Base-by-base conservation (phyloP, 2,888 invertebrate genomes). In the Hydriomena furcata region DNA sequence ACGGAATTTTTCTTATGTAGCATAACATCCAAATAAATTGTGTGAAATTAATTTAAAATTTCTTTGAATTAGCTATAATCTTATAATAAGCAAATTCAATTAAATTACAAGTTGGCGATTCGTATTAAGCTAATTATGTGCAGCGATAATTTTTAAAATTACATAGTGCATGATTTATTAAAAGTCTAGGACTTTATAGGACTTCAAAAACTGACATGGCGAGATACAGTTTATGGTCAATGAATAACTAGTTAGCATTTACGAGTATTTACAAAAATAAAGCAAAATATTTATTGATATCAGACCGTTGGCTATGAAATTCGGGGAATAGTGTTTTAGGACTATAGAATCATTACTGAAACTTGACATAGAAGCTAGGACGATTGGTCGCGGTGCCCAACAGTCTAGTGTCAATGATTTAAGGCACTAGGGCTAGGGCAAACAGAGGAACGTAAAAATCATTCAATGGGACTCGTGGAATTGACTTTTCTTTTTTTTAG, bases 21-120 rank as follows among this genome's bases (percentile, higher is more conserved):
- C 80, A 75, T 71, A 73, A 71, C 68, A 60, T 78, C 79, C 64
- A 74, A 85, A 85, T 85, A 86, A 87, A 86, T 74, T 76, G 73
- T 86, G 82, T 82, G 77, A 83, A 79, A 73, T 74, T 73, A 63
- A 70, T 54, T 71, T 71, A 66, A 65, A 73, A 71, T 78, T 82
- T 84, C 78, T 84, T 85, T 84, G 71, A 74, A 75, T 74, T 55
- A 46, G 36, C 28, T 47, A 7, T 55, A 45, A 43, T 46, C n/a
- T 41, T 32, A 30, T 25, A 28, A 21, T 41, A 45, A 30, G 32
- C 35, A 20, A 35, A 35, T 35, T 37, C 20, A 31, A 38, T 34
- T 28, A 20, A 25, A 13, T 23, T 32, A 36, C 23, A 10, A 41
- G 28, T 35, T 35, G 28, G 8, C 25, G 5, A 28, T n/a, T 38